These are phyloP conservation scores for Telmatherina bonti DNA, from an alignment of 2,797 vertebrate species.

Conservation along the genomic window DNA sequence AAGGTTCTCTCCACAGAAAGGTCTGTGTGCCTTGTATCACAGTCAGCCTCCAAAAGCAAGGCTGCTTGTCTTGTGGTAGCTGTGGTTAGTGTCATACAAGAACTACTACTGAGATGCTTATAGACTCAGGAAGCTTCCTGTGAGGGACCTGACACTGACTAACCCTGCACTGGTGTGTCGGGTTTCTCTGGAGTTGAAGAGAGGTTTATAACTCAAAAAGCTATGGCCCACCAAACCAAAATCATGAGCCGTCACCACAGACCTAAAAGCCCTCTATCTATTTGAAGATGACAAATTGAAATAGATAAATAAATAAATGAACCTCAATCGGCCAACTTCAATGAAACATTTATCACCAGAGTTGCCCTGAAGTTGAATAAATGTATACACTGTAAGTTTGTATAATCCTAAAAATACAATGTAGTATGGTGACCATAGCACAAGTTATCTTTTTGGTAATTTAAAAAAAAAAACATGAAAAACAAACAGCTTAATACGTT, in stretches of 20 bases:
- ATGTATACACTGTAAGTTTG: slow-evolving; percentile 27
- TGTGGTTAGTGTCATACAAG: slow-evolving; percentile 76
- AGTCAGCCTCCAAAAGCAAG: slow-evolving; percentile 50
- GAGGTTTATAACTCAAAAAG: too few relatives aligned
- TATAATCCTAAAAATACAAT: slow-evolving; percentile 37
- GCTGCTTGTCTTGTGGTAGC: slow-evolving; percentile 70
- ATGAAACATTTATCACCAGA: slow-evolving; percentile 73
- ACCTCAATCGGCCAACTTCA: slow-evolving; percentile 50
- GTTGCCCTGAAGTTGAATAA: slow-evolving; percentile 36
- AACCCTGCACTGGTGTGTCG: slow-evolving; percentile 68
- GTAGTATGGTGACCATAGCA: slow-evolving; percentile 36
- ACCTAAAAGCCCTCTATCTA: slow-evolving; percentile 65
- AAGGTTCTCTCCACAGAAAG: slow-evolving; percentile 35
- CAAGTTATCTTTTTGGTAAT: slow-evolving; percentile 29
- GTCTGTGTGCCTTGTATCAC: slow-evolving; percentile 45
- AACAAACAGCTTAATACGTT: slow-evolving; percentile 34
- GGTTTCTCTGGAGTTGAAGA: slow-evolving; percentile 67
- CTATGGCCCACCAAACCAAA: too few relatives aligned
- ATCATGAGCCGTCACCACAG: slow-evolving; percentile 62
- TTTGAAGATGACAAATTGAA: slow-evolving; percentile 60
- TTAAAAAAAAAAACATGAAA: slow-evolving; percentile 12
- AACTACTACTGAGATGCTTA: slow-evolving; percentile 69
- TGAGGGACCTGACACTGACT: slow-evolving; percentile 65
- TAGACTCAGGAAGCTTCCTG: slow-evolving; percentile 63
- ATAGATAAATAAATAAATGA: slow-evolving; percentile 13